Conservation (phyloP, 2,797 vertebrate genomes). For the Neolamprologus multifasciatus region DNA sequence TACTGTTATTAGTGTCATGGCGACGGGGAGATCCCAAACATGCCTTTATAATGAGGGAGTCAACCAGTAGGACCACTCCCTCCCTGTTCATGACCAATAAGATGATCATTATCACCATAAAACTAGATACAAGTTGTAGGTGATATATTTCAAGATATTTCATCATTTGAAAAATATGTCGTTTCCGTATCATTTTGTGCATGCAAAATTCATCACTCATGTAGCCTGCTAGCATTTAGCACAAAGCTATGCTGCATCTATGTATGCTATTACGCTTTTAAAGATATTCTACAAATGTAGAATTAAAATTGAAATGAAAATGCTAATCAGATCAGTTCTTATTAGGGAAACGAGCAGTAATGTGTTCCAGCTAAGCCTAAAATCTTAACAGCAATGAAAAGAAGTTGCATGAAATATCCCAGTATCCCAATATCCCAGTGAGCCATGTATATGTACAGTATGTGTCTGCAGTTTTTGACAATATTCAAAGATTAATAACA, state of each 20-base stretch:
- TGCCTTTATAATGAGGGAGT: not conserved
- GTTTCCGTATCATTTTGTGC: not conserved
- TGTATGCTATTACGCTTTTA: not conserved
- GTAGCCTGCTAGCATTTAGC: not conserved
- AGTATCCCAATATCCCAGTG: not conserved
- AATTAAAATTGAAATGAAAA: not conserved
- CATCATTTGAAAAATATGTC: not conserved
- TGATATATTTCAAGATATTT: not conserved
- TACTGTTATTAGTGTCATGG: not conserved
- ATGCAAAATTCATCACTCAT: not conserved
- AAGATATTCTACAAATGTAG: not conserved
- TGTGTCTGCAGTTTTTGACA: not conserved
- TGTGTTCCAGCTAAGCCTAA: not conserved
- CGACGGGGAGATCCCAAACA: not conserved
- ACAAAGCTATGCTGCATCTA: not conserved
- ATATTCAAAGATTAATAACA: constrained; percentile 54
- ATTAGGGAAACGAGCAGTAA: not conserved
- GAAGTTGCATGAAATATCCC: not conserved
- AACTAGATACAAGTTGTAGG: not conserved
- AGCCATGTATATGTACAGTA: not conserved
- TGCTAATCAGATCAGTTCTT: not conserved
- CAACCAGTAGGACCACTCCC: not conserved
- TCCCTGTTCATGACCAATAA: not conserved
- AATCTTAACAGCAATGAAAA: not conserved
- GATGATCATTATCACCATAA: not conserved